Base-by-base conservation (phyloP, 1,140 invertebrate species). In the Cataglyphis hispanica region DNA sequence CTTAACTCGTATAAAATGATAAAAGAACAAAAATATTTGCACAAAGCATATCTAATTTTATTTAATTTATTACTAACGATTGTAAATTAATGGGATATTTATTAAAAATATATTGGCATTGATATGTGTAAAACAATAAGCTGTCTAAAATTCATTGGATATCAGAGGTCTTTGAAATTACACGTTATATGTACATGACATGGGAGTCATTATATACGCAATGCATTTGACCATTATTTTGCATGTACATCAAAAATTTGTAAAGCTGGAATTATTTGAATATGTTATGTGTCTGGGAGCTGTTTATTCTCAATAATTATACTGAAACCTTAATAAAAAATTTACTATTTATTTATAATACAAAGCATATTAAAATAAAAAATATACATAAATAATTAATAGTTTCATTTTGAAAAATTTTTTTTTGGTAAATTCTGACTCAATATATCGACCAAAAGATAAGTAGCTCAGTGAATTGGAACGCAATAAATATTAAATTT, bases 331-430 rank as follows among this genome's bases (percentile, higher is more conserved):
- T 25, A 13, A 34, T 34, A 3, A 4, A 53, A 34, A 22, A 56
- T 72, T 72, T 72, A 37, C 34, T 72, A 53, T 53, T 31, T 11
- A 72, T 72, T 31, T 11, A 72, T 72, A 72, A 72, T 10, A 56
- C 1, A 56, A n/a, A 3, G 37, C 13, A 67, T 16, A n/a, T 56
- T 56, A 37, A 13, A 56, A 0, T 13, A 1, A 27, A 25, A 5
- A 27, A 6, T 43, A 67, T 25, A 16, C 25, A 25, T 19, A 34
- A 25, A 58, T 10, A 19, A 58, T 50, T 3, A 50, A 16, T 50
- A 58, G 6, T 58, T 8, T 50, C 22, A 58, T 58, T 22, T 58
- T 58, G 5, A 58, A 50, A 22, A 31, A 72, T 27, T 56, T 72
- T 56, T 31, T 7, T 40, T 40, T 70, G 27, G 8, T 5, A 31